These are phyloP conservation scores for Cephalopholis sonnerati DNA, from an alignment of 2,113 vertebrate species.

Conservation along the genomic window DNA sequence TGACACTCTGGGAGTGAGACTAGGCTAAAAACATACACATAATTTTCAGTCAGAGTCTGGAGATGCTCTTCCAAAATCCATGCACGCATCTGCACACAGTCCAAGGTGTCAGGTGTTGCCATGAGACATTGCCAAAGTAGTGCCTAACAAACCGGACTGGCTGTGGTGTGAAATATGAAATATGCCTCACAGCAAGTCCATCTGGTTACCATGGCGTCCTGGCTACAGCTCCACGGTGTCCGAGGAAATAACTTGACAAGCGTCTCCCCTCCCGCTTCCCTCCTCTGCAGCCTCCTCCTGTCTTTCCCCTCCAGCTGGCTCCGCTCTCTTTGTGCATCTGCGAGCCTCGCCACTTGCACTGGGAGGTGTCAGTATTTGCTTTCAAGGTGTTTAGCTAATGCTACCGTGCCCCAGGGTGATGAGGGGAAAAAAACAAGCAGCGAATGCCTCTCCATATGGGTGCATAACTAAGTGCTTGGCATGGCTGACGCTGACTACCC, in stretches of 20 bases:
- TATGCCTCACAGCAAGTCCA: constrained; percentile 57
- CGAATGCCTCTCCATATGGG: constrained; percentile 62
- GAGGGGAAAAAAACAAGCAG: constrained; percentile 18
- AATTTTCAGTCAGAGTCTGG: constrained; percentile 3
- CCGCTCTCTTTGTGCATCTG: constrained; percentile 49
- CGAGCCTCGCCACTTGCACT: constrained; percentile 25
- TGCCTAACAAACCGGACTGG: constrained; percentile 23
- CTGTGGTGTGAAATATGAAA: constrained; percentile 53
- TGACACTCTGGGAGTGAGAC: too few relatives aligned
- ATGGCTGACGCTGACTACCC: constrained; percentile 12
- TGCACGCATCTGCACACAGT: constrained; percentile 29
- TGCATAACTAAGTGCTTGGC: constrained; percentile 30
- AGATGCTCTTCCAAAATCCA: constrained; percentile 14
- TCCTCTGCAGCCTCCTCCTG: constrained; percentile 7
- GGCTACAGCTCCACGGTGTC: constrained; percentile 39
- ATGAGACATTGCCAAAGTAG: constrained; percentile 16
- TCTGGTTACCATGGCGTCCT: constrained; percentile 52
- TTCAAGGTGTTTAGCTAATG: constrained; percentile 65
- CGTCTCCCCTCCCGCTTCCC: constrained; percentile 13
- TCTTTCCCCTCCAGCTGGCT: constrained; percentile 65
- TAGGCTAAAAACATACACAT: background rate
- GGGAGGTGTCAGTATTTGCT: constrained; percentile 63
- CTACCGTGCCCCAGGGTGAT: constrained; percentile 45
- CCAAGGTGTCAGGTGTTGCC: constrained; percentile 25
- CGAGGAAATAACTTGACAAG: constrained; percentile 53